phyloP scores from a whole-genome alignment of 1,140 invertebrate genomes.

The Ceratoteleas bidentatus region DNA sequence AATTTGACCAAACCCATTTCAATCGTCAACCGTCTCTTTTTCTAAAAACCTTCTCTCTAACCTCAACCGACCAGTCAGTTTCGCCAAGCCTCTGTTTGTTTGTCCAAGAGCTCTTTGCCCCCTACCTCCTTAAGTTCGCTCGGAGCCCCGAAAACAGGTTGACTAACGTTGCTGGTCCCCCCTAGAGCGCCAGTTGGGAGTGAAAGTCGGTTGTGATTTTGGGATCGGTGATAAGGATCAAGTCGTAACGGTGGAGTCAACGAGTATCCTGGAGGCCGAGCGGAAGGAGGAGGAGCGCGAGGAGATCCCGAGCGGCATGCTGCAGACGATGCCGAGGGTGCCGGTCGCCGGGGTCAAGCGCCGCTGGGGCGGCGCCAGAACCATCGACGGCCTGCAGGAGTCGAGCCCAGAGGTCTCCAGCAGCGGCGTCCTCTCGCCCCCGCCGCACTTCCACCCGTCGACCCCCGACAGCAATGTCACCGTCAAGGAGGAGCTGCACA shows the following conservation, averaged over 20 bases:
- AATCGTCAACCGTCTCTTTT: no score
- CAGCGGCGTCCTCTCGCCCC: slow-evolving; percentile 73
- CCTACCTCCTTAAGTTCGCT: background rate
- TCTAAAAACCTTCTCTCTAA: no score
- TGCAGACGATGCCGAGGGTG: slow-evolving; percentile 76
- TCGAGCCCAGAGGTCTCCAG: slow-evolving; percentile 81
- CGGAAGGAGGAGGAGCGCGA: slow-evolving; percentile 53
- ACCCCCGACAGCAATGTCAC: slow-evolving; percentile 84
- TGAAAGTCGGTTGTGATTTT: slow-evolving; percentile 42
- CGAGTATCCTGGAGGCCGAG: slow-evolving; percentile 50
- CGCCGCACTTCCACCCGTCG: slow-evolving; percentile 81
- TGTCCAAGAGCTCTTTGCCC: no score
- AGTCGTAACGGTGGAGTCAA: slow-evolving; percentile 47
- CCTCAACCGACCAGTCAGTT: no score
- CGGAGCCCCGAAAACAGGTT: background rate
- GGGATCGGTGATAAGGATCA: slow-evolving; percentile 29
- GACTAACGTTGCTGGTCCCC: background rate
- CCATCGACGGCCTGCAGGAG: slow-evolving; percentile 78
- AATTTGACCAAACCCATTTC: no score
- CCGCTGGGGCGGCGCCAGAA: slow-evolving; percentile 75
- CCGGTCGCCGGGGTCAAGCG: slow-evolving; percentile 75
- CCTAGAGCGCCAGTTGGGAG: slow-evolving; percentile 13
- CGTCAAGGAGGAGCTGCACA: slow-evolving; percentile 88
- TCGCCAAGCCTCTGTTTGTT: background rate
- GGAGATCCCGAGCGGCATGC: slow-evolving; percentile 65